These are phyloP conservation scores for Sylvietta virens DNA, from an alignment of 2,113 vertebrate genomes.

Conservation along the genomic window DNA sequence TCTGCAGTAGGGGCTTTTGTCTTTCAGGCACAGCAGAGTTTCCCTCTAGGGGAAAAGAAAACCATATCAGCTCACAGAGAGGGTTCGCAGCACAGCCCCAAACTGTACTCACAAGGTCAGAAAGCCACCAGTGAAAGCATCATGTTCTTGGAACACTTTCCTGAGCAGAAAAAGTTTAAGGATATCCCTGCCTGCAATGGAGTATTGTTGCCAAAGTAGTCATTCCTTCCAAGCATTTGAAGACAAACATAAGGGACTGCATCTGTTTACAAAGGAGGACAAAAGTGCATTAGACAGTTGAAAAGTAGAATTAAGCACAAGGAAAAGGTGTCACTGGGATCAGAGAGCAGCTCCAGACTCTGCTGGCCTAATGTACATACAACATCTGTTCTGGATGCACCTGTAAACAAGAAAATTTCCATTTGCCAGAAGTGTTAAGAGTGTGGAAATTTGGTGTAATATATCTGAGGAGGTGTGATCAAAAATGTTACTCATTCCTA, in stretches of 20 bases:
- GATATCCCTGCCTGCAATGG: rapidly evolving
- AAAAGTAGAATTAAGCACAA: background rate
- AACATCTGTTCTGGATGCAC: background rate
- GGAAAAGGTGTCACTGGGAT: background rate
- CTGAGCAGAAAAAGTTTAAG: background rate
- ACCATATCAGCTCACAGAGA: background rate
- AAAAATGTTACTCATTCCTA: background rate
- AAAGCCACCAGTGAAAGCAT: background rate
- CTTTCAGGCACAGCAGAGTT: background rate
- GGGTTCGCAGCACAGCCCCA: background rate
- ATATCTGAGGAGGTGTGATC: background rate
- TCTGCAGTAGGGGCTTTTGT: background rate
- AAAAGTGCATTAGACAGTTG: background rate
- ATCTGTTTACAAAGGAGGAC: background rate
- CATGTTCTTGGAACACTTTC: background rate
- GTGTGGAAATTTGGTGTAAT: background rate
- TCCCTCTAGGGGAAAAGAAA: background rate
- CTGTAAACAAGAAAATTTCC: background rate
- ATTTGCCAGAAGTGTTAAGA: background rate
- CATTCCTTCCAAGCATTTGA: background rate
- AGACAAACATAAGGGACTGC: background rate
- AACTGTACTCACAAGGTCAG: background rate
- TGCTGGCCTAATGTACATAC: background rate
- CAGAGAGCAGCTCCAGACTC: background rate
- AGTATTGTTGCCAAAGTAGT: background rate